Percentiles rank a stretch among this genome's conserved stretches.
phyloP scores from a whole-genome alignment of 2,888 invertebrate species.

The Tachina fera region DNA sequence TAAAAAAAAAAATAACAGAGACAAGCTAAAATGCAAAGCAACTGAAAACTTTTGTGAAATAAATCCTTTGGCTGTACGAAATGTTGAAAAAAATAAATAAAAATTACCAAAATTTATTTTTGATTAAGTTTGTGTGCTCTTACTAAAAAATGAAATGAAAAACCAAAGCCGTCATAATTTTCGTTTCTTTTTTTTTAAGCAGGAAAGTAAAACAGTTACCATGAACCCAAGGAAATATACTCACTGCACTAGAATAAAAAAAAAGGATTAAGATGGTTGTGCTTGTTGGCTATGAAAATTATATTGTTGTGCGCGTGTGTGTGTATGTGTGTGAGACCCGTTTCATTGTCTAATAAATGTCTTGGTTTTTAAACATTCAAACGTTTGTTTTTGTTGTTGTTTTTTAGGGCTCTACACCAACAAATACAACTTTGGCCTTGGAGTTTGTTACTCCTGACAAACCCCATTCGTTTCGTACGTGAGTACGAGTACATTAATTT shows the following conservation, averaged over 20 bases:
- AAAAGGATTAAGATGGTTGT: conserved; percentile 65
- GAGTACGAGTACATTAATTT: conserved; percentile 2
- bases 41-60: conserved; percentile 58
- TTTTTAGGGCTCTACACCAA: background rate
- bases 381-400: conserved; percentile 4
- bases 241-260: background rate
- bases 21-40: conserved; percentile 19
- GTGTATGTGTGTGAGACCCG: conserved; percentile 38
- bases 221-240: conserved; percentile 9
- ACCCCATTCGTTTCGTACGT: background rate
- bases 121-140: conserved; percentile 64
- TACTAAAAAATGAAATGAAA: background rate
- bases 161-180: conserved; percentile 14
- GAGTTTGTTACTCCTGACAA: background rate
- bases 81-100: background rate
- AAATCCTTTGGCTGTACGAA: conserved; percentile 48
- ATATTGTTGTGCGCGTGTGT: conserved; percentile 1
- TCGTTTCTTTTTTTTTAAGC: background rate
- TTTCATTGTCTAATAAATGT: conserved; percentile 67
- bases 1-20: conserved; percentile 19
- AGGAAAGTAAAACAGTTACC: conserved; percentile 20
- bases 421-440: conserved; percentile 7
- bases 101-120: conserved; percentile 63
- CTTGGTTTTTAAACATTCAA: conserved; percentile 41
- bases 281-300: conserved; percentile 31